Percentiles rank a stretch among this genome's conserved stretches.
These are phyloP conservation scores for Hemibagrus wyckioides DNA, from an alignment of 2,113 vertebrate species.

Conservation along the genomic window DNA sequence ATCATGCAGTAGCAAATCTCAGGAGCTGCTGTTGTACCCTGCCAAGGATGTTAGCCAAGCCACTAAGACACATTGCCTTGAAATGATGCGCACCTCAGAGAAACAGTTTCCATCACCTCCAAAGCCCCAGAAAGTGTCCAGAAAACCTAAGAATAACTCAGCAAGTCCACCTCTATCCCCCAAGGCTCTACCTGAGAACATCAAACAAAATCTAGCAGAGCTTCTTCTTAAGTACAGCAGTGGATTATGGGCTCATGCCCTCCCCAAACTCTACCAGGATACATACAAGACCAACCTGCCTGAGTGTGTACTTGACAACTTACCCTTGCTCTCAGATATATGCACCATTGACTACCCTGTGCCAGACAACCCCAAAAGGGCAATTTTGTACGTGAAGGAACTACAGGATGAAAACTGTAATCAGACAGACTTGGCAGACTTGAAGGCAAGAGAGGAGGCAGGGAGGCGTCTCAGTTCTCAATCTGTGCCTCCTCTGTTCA, in stretches of 20 bases:
- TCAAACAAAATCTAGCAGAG: slow-evolving; percentile 83
- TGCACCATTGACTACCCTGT: slow-evolving; percentile 86
- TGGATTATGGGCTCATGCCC: slow-evolving; percentile 91
- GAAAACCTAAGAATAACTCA: slow-evolving; percentile 23
- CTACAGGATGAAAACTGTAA: slow-evolving; percentile 73
- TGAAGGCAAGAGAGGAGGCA: slow-evolving; percentile 56
- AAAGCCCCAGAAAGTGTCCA: slow-evolving; percentile 39
- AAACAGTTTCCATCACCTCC: slow-evolving; percentile 49
- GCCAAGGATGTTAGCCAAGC: slow-evolving; percentile 63
- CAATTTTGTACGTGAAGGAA: slow-evolving; percentile 85
- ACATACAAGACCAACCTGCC: slow-evolving; percentile 86
- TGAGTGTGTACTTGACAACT: slow-evolving; percentile 79
- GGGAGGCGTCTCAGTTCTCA: slow-evolving; percentile 61
- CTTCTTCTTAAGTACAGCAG: slow-evolving; percentile 86
- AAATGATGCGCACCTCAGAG: slow-evolving; percentile 9
- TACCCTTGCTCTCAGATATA: slow-evolving; percentile 83
- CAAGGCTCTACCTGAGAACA: slow-evolving; percentile 67
- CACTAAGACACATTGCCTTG: slow-evolving; percentile 35
- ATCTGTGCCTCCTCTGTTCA: slow-evolving; percentile 77
- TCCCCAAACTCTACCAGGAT: slow-evolving; percentile 91
- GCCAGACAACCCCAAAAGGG: slow-evolving; percentile 85
- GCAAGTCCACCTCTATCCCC: slow-evolving; percentile 33
- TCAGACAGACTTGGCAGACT: slow-evolving; percentile 54
- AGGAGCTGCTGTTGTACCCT: slow-evolving; percentile 85
- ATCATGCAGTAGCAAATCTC: slow-evolving; percentile 77